These are phyloP conservation scores for Zophobas morio DNA, from an alignment of 1,140 invertebrate species.

Conservation along the genomic window DNA sequence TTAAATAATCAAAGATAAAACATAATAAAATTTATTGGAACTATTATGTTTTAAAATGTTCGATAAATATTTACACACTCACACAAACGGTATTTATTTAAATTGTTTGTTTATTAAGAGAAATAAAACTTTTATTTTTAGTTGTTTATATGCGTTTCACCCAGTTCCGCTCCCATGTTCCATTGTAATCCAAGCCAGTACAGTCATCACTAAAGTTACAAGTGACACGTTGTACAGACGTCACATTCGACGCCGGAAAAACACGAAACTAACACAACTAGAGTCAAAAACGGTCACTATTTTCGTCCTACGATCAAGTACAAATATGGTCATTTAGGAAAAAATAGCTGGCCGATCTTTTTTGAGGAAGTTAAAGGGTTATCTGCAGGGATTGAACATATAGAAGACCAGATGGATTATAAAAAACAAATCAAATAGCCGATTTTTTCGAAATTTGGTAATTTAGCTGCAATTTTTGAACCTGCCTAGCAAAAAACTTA, in stretches of 20 bases:
- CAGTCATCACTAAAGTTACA: neutral
- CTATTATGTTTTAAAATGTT: constrained; percentile 55
- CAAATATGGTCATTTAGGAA: no score
- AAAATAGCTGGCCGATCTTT: no score
- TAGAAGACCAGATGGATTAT: no score
- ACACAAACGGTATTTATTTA: constrained; percentile 52
- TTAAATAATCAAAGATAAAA: constrained; percentile 57
- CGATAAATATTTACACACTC: constrained; percentile 53
- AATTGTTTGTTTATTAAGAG: constrained; percentile 55
- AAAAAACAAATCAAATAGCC: no score
- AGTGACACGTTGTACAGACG: neutral
- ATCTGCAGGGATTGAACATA: no score
- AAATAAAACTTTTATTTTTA: constrained; percentile 53
- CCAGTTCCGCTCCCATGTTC: constrained; percentile 22
- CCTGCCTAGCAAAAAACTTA: no score
- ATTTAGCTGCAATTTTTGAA: no score
- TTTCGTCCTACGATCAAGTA: no score
- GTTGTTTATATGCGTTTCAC: constrained; percentile 28
- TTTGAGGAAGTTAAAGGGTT: no score
- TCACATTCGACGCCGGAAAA: neutral
- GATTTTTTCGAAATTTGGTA: no score
- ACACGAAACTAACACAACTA: neutral
- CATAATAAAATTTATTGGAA: constrained; percentile 57
- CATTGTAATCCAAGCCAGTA: constrained; percentile 6
- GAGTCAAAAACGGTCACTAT: no score